These are phyloP conservation scores for Netelia melanura DNA, from an alignment of 2,888 invertebrate species.

Conservation along the genomic window DNA sequence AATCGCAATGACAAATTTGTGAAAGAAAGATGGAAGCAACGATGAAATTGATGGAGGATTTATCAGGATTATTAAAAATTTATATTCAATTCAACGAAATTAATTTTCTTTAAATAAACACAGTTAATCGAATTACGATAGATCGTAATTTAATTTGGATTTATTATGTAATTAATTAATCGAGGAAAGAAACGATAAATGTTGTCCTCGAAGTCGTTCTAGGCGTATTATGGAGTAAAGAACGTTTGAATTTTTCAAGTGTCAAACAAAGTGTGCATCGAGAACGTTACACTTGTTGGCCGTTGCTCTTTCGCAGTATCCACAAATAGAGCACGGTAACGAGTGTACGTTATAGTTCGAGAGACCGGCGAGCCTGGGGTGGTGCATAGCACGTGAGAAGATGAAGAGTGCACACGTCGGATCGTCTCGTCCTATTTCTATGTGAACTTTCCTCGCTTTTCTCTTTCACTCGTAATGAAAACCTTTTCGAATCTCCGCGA, in stretches of 20 bases:
- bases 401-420: constrained; percentile 36
- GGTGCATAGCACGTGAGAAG: constrained; percentile 12
- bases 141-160: too few species aligned
- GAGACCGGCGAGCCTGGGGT: neutral
- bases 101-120: too few species aligned
- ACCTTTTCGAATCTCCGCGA: constrained; percentile 15
- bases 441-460: neutral
- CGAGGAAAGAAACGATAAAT: too few species aligned
- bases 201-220: too few species aligned
- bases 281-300: neutral
- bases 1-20: too few species aligned
- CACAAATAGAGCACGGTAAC: constrained; percentile 16
- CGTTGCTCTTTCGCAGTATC: neutral
- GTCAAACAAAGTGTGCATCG: neutral
- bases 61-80: too few species aligned
- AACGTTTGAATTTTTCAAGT: neutral
- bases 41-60: too few species aligned
- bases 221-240: neutral
- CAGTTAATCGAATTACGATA: too few species aligned
- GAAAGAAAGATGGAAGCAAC: too few species aligned
- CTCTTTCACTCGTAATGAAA: constrained; percentile 33
- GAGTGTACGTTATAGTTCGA: constrained; percentile 22
- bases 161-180: too few species aligned
- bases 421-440: constrained; percentile 24
- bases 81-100: too few species aligned